These are phyloP conservation scores for Arion vulgaris DNA, from an alignment of 1,140 invertebrate genomes.

Conservation along the genomic window DNA sequence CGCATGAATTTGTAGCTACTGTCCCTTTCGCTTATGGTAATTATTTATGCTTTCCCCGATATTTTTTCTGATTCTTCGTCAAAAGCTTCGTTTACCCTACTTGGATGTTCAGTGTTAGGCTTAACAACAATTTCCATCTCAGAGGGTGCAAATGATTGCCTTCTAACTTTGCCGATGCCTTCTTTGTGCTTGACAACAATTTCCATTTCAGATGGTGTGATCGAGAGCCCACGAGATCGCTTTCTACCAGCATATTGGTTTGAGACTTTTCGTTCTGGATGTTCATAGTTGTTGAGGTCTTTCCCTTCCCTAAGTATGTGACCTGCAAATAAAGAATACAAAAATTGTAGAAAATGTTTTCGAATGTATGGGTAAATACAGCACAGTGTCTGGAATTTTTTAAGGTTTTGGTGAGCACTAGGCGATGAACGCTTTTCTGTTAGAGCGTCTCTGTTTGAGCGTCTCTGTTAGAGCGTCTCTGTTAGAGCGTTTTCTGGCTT, in stretches of 20 bases:
- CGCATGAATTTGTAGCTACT: no score
- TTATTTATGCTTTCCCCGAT: neutral
- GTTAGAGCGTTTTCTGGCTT: no score
- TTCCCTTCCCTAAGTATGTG: neutral
- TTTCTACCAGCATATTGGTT: neutral
- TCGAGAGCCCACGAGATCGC: neutral
- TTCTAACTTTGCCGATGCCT: neutral
- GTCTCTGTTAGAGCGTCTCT: no score
- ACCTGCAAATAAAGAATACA: neutral
- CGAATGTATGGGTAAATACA: no score
- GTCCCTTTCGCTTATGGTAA: neutral
- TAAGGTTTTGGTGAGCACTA: no score
- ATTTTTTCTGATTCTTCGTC: neutral
- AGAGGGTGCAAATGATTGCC: neutral
- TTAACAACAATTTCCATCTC: constrained; percentile 11
- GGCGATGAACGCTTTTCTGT: no score
- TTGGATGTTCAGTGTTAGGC: neutral
- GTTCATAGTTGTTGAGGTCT: neutral
- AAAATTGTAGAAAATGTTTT: no score
- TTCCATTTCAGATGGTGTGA: constrained; percentile 5
- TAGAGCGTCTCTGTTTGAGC: no score
- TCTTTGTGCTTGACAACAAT: neutral
- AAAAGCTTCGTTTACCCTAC: neutral
- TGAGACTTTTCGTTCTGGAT: neutral
- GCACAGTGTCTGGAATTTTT: no score